Conservation (phyloP, 2,797 vertebrate genomes). For the Mormyrus proboscirostris region DNA sequence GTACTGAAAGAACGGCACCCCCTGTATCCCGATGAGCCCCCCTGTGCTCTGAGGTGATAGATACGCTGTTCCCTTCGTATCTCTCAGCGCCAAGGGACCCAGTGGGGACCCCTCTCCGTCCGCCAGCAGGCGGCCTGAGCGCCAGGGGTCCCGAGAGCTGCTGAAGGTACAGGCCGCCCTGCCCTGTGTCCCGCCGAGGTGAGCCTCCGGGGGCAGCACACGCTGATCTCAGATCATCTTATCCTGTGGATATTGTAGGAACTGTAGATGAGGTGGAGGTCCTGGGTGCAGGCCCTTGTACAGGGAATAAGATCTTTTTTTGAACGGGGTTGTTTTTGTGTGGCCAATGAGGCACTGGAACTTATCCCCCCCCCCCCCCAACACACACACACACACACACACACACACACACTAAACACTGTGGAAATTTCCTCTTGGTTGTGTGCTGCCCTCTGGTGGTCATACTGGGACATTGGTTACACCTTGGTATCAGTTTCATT, state of each 20-base stretch:
- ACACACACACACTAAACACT: not conserved
- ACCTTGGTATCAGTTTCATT: not conserved
- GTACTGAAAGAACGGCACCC: not conserved
- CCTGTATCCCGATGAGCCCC: not conserved
- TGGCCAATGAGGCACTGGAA: not conserved
- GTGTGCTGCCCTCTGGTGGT: constrained; percentile 4
- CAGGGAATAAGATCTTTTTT: not conserved
- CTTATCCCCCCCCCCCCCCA: not conserved
- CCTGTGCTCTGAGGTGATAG: not conserved
- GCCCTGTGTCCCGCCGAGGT: constrained; percentile 48
- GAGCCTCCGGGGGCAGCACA: constrained; percentile 12
- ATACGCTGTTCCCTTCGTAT: not conserved
- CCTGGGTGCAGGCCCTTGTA: not conserved
- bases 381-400: not conserved
- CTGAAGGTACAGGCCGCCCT: constrained; percentile 13
- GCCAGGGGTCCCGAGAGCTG: constrained; percentile 51
- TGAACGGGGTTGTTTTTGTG: not conserved
- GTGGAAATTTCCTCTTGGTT: not conserved
- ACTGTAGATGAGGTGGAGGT: not conserved
- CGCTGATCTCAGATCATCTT: not conserved
- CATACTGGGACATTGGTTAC: not conserved
- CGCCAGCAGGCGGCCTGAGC: constrained; percentile 44
- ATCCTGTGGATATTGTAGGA: not conserved
- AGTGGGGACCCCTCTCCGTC: constrained; percentile 57
- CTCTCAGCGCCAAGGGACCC: constrained; percentile 48